These are phyloP conservation scores for Fissipunctia ypsillon DNA, from an alignment of 2,888 invertebrate species.

Conservation along the genomic window DNA sequence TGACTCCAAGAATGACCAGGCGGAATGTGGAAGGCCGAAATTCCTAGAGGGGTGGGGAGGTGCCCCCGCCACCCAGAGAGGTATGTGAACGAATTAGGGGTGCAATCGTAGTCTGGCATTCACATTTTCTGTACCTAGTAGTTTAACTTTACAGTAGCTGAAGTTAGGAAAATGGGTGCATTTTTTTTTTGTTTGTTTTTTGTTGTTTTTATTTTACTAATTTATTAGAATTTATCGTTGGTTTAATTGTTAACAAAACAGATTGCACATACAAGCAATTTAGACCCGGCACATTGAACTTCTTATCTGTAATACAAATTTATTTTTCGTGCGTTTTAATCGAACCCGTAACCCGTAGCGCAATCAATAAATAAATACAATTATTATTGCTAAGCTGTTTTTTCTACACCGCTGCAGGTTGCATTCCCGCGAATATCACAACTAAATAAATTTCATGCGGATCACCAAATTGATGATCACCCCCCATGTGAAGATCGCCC, in stretches of 20 bases:
- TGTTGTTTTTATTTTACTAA: background rate
- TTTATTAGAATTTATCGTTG: background rate
- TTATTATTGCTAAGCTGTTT: background rate
- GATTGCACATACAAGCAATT: too few relatives aligned
- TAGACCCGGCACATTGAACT: background rate
- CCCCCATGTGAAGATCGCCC: too few relatives aligned
- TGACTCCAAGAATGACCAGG: conserved; percentile 88
- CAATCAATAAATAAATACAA: background rate
- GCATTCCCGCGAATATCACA: background rate
- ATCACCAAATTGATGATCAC: too few relatives aligned
- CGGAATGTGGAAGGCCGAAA: conserved; percentile 85
- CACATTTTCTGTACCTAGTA: conserved; percentile 58
- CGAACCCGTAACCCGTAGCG: background rate
- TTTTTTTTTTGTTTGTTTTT: conserved; percentile 14
- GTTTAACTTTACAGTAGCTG: conserved; percentile 58
- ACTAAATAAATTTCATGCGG: too few relatives aligned
- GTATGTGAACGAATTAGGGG: conserved; percentile 83
- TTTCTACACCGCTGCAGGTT: background rate
- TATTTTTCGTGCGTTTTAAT: background rate
- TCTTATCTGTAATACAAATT: background rate
- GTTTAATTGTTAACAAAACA: background rate
- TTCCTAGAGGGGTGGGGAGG: conserved; percentile 72
- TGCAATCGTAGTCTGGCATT: conserved; percentile 76
- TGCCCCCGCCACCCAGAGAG: conserved; percentile 71
- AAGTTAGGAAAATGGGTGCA: conserved; percentile 10